Percentiles rank a stretch among this genome's conserved stretches.
Conservation (phyloP, 2,797 vertebrate species). For the Okamejei kenojei region DNA sequence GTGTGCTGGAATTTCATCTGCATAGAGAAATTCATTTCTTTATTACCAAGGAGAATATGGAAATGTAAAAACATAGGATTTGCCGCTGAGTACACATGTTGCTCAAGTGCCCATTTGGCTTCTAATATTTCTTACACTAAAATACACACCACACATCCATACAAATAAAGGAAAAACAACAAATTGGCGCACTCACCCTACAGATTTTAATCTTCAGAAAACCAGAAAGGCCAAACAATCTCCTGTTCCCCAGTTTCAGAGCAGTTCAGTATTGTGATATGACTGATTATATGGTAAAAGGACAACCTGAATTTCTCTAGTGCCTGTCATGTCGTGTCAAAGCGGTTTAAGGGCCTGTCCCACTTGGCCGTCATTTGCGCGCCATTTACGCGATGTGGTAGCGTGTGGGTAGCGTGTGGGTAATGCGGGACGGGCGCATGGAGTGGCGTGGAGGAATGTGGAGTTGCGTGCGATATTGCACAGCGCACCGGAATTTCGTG, state of each 20-base stretch:
- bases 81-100: constrained; percentile 20
- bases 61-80: background rate
- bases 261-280: background rate
- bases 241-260: background rate
- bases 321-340: too few relatives aligned
- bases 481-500: too few relatives aligned
- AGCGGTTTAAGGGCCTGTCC: too few relatives aligned
- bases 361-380: too few relatives aligned
- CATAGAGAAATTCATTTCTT: background rate
- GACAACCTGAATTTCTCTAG: too few relatives aligned
- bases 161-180: background rate
- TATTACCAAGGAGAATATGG: background rate
- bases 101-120: background rate
- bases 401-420: too few relatives aligned
- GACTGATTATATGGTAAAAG: background rate
- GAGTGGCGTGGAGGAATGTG: too few relatives aligned
- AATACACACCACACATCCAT: background rate
- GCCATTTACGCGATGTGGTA: too few relatives aligned
- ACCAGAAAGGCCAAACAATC: background rate
- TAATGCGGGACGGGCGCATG: too few relatives aligned
- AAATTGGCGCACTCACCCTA: background rate
- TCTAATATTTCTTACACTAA: background rate
- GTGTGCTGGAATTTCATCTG: background rate
- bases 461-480: too few relatives aligned
- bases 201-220: background rate